Evolutionary conservation across 35 echinoderm and acorn worm species (phyloP), one percentile per base, ranked within the genome.

Genomic region (Strongylocentrotus purpuratus): DNA sequence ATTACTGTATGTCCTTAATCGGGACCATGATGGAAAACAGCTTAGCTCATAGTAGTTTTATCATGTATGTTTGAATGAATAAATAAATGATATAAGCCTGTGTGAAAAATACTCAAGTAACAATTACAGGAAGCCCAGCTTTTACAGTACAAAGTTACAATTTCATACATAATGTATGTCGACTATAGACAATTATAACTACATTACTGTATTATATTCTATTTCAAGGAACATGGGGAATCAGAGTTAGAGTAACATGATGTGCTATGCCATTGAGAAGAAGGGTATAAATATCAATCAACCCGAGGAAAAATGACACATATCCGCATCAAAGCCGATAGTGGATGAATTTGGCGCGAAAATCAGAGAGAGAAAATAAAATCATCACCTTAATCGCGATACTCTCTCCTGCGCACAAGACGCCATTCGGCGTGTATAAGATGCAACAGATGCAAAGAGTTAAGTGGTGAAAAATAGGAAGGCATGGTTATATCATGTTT

Each of bases 241-340:
- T 22, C 50, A n/a, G 7, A 28, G 2, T 28, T 78, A n/a, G 65
- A 78, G 65, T n/a, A 78, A 78, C 65, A 78, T 78, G 61, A 70
- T 2, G 61, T 70, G 20, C 65, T 78, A 28, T 78, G 4, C 65
- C 22, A 28, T 78, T 22, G 20, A 78, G 28, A 7, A 78, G 65
- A 78, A 78, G 65, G 65, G 65, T 78, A 78, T 78, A 78, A 78
- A 78, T 89, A 45, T 89, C 87, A 33, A 46, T 89, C 87, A 89
- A 89, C 87, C 87, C 87, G 32, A 89, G 87, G 87, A 89, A 89
- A 78, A 89, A 18, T 89, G 87, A 89, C 87, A 89, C 87, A 89
- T 46, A 89, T 89, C 87, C 87, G 87, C 87, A 89, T 89, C 33
- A 89, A 89, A 89, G 32, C 87, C 33, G 87, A 33, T 89, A 46